Conservation (phyloP, 2,113 vertebrate genomes). For the Ochotona princeps region DNA sequence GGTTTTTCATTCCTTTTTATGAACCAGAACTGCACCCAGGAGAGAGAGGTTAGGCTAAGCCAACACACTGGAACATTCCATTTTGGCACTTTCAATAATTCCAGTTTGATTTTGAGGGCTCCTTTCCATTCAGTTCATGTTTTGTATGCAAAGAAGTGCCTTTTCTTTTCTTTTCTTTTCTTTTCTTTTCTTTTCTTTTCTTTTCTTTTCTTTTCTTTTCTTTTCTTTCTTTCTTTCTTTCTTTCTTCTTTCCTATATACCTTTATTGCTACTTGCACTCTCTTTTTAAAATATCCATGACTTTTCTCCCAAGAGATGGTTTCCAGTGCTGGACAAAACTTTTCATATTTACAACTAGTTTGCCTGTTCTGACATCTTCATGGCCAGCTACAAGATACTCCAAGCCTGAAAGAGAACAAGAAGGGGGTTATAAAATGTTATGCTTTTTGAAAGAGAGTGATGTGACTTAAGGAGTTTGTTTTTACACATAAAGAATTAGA, state of each 20-base stretch:
- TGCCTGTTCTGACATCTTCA: slow-evolving; percentile 90
- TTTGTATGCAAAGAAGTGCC: slow-evolving; percentile 79
- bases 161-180: neutral
- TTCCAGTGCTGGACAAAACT: slow-evolving; percentile 98
- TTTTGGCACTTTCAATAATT: slow-evolving; percentile 87
- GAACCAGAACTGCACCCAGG: slow-evolving; percentile 60
- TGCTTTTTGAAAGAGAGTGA: neutral
- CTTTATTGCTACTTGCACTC: slow-evolving; percentile 90
- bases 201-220: too few relatives aligned
- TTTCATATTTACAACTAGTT: slow-evolving; percentile 97
- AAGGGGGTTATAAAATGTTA: slow-evolving; percentile 28
- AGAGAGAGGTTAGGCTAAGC: slow-evolving; percentile 67
- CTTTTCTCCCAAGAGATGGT: slow-evolving; percentile 92
- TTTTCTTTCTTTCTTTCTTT: too few relatives aligned
- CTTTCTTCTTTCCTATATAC: neutral
- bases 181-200: too few relatives aligned
- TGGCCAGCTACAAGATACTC: slow-evolving; percentile 97
- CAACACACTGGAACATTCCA: slow-evolving; percentile 67
- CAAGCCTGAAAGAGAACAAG: slow-evolving; percentile 85
- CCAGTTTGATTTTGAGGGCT: slow-evolving; percentile 84
- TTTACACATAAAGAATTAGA: slow-evolving; percentile 18
- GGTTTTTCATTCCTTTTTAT: slow-evolving; percentile 44
- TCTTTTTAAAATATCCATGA: slow-evolving; percentile 92
- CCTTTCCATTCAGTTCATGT: slow-evolving; percentile 75
- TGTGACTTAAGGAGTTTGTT: neutral